Evolutionary conservation across 2,113 vertebrate genomes (phyloP).

Genomic region (Marmota monax): DNA sequence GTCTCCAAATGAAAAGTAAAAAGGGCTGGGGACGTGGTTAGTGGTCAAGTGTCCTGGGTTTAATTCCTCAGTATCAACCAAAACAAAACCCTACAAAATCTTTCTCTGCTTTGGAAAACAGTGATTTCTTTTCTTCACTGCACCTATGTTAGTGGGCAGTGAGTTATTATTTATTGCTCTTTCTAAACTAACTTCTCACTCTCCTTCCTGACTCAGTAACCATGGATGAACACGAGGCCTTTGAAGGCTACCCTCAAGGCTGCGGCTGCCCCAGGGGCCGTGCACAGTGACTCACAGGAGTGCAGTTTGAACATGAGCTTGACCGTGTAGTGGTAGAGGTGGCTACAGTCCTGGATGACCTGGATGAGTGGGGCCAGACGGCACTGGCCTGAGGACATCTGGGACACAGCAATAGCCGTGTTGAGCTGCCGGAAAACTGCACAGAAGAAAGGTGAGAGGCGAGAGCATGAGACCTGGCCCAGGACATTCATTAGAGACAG

Average conservation of each 20-base stretch:
- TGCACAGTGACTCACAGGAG: slow-evolving; percentile 91
- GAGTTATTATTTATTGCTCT: too few species aligned
- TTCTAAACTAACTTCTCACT: neutral
- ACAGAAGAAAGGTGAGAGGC: neutral
- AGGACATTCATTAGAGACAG: neutral
- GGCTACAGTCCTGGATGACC: slow-evolving; percentile 98
- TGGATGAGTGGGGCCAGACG: slow-evolving; percentile 97
- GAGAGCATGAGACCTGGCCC: neutral
- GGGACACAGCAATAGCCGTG: slow-evolving; percentile 95
- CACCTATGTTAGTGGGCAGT: neutral
- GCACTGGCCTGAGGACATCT: slow-evolving; percentile 96
- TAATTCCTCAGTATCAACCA: too few species aligned
- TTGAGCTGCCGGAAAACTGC: slow-evolving; percentile 97
- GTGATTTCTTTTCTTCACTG: neutral
- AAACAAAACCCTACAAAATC: neutral
- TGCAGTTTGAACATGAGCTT: slow-evolving; percentile 98
- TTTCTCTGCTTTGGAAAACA: neutral
- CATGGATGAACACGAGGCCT: too few species aligned
- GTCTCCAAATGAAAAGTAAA: neutral
- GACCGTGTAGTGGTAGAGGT: slow-evolving; percentile 97
- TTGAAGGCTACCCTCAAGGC: neutral
- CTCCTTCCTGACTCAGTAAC: neutral
- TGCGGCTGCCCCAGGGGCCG: too few species aligned
- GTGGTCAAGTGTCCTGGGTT: too few species aligned
- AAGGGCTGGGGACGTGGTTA: neutral